Evolutionary conservation across 2,113 vertebrate genomes (phyloP), one percentile per base, ranked within the genome.

Genomic region (Ginglymostoma cirratum): DNA sequence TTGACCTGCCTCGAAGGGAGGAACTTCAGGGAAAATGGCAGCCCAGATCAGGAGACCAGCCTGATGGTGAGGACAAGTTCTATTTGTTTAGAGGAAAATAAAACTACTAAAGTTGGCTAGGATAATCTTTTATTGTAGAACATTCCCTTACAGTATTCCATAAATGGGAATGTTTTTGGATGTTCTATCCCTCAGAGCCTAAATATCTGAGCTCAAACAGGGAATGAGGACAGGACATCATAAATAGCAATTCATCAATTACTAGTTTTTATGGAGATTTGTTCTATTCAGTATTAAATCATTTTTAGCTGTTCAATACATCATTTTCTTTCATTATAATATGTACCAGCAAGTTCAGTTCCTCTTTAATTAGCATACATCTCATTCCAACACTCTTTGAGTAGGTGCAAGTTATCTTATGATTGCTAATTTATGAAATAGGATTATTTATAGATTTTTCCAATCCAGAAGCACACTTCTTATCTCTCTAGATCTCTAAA

Each of bases 21-120:
- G 93, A 94, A 70, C 93, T 45, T 12, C 93, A 45, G 66, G 93
- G 12, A 45, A 94, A 94, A 48, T 94, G 93, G 93, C 93, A 70
- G 92, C 92, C 23, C 66, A 70, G 93, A n/a, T 69, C 93, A 94
- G 66, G 67, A 94, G 93, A 24, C 42, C 93, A 45, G 19, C 38
- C 66, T 42, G 61, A 70, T 42, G 66, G 93, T 94, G 48, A 94
- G 93, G 67, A 45, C 14, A 61, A 45, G 42, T 69, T 42, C 5
- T 23, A 42, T 38, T 42, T 94, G 65, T 52, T 90, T 42, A 45
- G 19, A 42, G 3, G 52, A n/a, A 65, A 34, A 19, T 8, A 67
- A 67, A 94, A 66, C n/a, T 5, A 90, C 30, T 61, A 61, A 90
- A 89, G 34, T 30, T 38, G 12, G 34, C 3, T 34, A 6, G 15